phyloP scores from a whole-genome alignment of 2,113 vertebrate species.

The Elachura formosa region DNA sequence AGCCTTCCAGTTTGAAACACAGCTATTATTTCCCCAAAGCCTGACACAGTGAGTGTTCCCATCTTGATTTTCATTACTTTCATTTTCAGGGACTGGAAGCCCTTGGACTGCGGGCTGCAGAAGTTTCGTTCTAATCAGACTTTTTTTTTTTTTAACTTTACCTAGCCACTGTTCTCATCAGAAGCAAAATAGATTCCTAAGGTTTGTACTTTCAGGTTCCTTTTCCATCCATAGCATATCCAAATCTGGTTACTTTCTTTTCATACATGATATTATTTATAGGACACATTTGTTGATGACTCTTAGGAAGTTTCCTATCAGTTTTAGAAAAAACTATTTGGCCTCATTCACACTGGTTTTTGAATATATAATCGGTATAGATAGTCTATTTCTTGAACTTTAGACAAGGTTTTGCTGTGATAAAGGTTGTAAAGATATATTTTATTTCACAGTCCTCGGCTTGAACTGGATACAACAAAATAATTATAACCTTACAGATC shows the following conservation, averaged over 20 bases:
- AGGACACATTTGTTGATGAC: background rate
- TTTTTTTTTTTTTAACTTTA: background rate
- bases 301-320: background rate
- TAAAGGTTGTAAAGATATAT: background rate
- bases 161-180: background rate
- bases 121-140: conserved; percentile 19
- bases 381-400: background rate
- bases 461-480: background rate
- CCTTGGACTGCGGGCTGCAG: background rate
- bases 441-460: background rate
- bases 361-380: background rate
- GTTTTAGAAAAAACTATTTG: background rate
- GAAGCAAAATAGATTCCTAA: conserved; percentile 4
- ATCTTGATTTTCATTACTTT: conserved; percentile 49
- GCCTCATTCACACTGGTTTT: background rate
- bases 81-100: conserved; percentile 35
- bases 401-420: background rate
- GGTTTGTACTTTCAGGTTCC: background rate
- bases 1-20: conserved; percentile 39
- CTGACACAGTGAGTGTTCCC: background rate
- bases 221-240: background rate
- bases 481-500: background rate
- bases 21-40: conserved; percentile 34
- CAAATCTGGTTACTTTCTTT: background rate
- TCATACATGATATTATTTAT: background rate